These are phyloP conservation scores for Chloroclystis v-ata DNA, from an alignment of 2,888 invertebrate species.

Conservation along the genomic window DNA sequence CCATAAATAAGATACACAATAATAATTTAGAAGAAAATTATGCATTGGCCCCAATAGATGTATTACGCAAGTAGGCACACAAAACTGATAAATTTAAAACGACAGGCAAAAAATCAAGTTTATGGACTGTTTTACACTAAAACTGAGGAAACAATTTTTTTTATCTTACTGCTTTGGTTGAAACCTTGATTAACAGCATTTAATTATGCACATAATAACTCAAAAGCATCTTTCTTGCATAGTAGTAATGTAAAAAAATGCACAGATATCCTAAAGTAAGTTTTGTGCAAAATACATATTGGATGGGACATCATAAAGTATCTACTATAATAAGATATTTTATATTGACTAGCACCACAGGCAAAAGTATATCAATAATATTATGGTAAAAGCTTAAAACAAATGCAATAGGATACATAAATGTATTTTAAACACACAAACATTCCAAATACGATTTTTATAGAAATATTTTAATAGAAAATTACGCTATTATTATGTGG, in stretches of 20 bases:
- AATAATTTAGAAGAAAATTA: background rate
- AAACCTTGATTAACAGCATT: too few species aligned
- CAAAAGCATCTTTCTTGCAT: too few species aligned
- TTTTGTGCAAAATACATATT: conserved; percentile 5
- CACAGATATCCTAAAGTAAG: background rate
- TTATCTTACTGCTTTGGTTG: too few species aligned
- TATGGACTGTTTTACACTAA: too few species aligned
- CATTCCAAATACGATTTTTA: conserved; percentile 27
- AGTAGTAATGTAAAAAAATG: too few species aligned
- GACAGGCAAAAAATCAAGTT: too few species aligned
- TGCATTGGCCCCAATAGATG: conserved; percentile 6
- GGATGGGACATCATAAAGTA: conserved; percentile 1
- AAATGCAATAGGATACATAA: conserved; percentile 33
- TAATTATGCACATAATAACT: too few species aligned
- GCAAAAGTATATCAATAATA: conserved; percentile 29
- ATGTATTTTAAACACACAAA: conserved; percentile 3
- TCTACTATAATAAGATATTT: conserved; percentile 10
- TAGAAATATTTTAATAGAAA: conserved; percentile 15
- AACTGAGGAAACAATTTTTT: too few species aligned
- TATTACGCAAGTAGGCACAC: too few species aligned
- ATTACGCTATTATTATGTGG: conserved; percentile 20
- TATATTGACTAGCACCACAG: conserved; percentile 47
- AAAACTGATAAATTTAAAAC: too few species aligned
- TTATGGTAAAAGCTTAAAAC: conserved; percentile 25
- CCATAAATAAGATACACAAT: background rate